Base-by-base conservation (phyloP, 2,797 vertebrate species). In the Enteromius trimaculatus region DNA sequence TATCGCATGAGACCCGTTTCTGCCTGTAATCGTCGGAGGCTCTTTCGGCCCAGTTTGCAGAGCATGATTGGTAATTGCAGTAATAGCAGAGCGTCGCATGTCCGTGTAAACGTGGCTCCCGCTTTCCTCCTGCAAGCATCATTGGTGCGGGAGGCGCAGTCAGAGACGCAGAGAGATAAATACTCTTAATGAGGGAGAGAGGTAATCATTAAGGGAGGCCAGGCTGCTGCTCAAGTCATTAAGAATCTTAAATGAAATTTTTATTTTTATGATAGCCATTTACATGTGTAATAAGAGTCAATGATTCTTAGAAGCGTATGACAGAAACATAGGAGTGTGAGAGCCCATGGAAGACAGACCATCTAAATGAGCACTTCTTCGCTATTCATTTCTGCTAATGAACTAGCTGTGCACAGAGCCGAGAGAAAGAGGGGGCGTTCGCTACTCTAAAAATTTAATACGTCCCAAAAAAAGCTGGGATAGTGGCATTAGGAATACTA, bases 241-340 rank as follows among this genome's bases (percentile, higher is more conserved):
- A 99, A 99, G 97, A 99, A 98, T 98, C 97, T 98, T 98, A 99
- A 99, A 99, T 99, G 97, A 99, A 99, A 99, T 98, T 99, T 99
- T 99, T 99, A 99, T 99, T 99, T 99, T 99, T 99, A 99, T 99
- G 98, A 99, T 98, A 97, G 97, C 97, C 97, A 99, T 99, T 99
- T 99, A 98, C 97, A 98, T 98, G 97, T 99, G 98, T 99, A 98
- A 99, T 99, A 98, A 98, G 97, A 99, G 96, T 97, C 98, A 97
- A 98, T 99, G 98, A 98, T 99, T 99, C 97, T 96, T 97, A 95
- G 97, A 97, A 96, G 96, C 96, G 94, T 96, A 96, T 98, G 98
- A 98, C 97, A 96, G 98, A 96, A 98, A 99, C 97, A 97, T 96
- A 99, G 97, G 97, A 95, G 91, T 95, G 96, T 94, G 96, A 97